A percentile compares a stretch with the other conserved stretches of the same genome.
These are phyloP conservation scores for Enteromius anoplus DNA, from an alignment of 2,797 vertebrate species.

Conservation along the genomic window DNA sequence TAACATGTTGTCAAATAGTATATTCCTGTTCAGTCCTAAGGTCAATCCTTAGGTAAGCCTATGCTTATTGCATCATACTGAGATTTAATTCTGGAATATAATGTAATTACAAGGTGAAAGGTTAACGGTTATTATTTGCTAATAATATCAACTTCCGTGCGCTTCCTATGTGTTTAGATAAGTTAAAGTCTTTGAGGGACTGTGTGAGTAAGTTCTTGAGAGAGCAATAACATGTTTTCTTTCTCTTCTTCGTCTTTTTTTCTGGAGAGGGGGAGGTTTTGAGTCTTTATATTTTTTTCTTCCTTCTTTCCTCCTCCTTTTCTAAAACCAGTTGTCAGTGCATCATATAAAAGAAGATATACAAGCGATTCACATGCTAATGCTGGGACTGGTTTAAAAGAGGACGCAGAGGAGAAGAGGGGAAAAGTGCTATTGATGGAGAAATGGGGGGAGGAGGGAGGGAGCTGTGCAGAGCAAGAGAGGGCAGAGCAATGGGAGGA, in stretches of 20 bases:
- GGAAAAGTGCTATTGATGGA: slow-evolving; percentile 83
- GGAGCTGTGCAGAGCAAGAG: slow-evolving; percentile 67
- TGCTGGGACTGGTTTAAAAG: slow-evolving; percentile 82
- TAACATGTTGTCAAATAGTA: slow-evolving; percentile 21
- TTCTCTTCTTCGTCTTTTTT: slow-evolving; percentile 67
- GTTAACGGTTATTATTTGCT: background rate
- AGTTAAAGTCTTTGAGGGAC: slow-evolving; percentile 22
- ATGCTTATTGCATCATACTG: slow-evolving; percentile 10
- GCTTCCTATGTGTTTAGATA: slow-evolving; percentile 2
- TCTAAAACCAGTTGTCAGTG: slow-evolving; percentile 82
- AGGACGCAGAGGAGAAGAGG: slow-evolving; percentile 74
- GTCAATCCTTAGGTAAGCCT: slow-evolving; percentile 35
- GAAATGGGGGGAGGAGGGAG: slow-evolving; percentile 62
- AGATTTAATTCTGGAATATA: slow-evolving; percentile 12
- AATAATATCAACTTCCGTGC: background rate
- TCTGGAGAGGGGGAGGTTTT: slow-evolving; percentile 70
- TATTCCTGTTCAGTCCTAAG: slow-evolving; percentile 23
- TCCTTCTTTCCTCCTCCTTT: slow-evolving; percentile 55
- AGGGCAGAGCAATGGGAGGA: slow-evolving; percentile 46
- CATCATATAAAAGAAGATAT: slow-evolving; percentile 90
- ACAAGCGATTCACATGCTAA: slow-evolving; percentile 89
- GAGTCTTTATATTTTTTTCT: slow-evolving; percentile 59
- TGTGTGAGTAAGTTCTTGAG: slow-evolving; percentile 55
- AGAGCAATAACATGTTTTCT: slow-evolving; percentile 74
- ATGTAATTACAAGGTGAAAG: slow-evolving; percentile 31